These are phyloP conservation scores for Sinocyclocheilus anophthalmus DNA, from an alignment of 2,113 vertebrate genomes.

Conservation along the genomic window DNA sequence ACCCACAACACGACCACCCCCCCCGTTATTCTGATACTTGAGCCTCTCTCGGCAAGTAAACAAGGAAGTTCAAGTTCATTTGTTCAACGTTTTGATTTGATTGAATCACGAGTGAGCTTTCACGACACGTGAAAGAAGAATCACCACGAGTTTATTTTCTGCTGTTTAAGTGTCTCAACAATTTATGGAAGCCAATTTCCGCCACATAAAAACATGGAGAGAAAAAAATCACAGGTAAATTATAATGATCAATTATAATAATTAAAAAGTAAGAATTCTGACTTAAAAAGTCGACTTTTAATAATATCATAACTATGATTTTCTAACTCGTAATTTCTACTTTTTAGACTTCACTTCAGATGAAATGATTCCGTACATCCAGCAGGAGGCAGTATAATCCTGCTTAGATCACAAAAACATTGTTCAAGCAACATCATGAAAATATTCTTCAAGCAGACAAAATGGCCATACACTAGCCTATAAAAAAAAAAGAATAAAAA, in stretches of 20 bases:
- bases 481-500: not conserved
- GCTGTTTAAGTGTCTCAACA: not conserved
- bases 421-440: not conserved
- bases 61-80: conserved; percentile 22
- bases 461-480: not conserved
- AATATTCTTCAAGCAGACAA: not conserved
- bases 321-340: not conserved
- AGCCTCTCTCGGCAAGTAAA: conserved; percentile 10
- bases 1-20: not conserved
- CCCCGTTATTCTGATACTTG: not conserved
- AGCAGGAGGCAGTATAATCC: conserved; percentile 38
- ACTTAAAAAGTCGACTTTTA: not conserved
- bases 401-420: not conserved
- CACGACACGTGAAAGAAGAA: not conserved
- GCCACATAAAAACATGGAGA: not conserved
- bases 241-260: no score
- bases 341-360: not conserved
- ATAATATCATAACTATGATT: not conserved
- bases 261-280: not conserved
- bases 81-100: not conserved
- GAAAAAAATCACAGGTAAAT: no score
- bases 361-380: conserved; percentile 6
- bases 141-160: not conserved
- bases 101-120: not conserved
- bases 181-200: not conserved